A percentile compares a stretch with the other conserved stretches of the same genome.
Conservation (phyloP, 2,113 vertebrate species). For the Psophia crepitans region DNA sequence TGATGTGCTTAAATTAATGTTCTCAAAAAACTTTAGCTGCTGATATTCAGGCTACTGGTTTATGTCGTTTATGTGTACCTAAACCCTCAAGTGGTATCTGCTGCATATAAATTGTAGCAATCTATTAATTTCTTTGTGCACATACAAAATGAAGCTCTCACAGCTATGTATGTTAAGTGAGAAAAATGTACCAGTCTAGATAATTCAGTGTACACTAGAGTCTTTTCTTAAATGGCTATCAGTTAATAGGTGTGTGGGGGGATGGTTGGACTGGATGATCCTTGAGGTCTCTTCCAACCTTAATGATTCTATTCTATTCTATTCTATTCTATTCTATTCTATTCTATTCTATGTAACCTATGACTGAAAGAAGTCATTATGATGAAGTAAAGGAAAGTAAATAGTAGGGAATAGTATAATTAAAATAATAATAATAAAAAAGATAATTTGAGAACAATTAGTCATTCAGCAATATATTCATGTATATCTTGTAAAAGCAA, state of each 20-base stretch:
- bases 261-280: no score
- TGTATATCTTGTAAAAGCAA: neutral
- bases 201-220: neutral
- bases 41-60: neutral
- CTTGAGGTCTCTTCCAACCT: no score
- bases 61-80: neutral
- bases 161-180: neutral
- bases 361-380: neutral
- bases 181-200: neutral
- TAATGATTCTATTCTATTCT: no score
- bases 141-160: neutral
- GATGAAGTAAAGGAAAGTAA: neutral
- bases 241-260: no score
- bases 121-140: neutral
- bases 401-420: neutral
- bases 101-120: neutral
- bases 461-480: neutral
- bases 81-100: neutral
- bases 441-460: neutral
- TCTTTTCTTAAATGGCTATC: neutral
- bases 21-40: neutral
- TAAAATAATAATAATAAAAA: neutral
- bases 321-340: no score
- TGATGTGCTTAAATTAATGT: neutral
- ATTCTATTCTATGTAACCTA: neutral